A percentile compares a stretch with the other conserved stretches of the same genome.
These are phyloP conservation scores for Notothenia rossii DNA, from an alignment of 2,113 vertebrate genomes.

Conservation along the genomic window DNA sequence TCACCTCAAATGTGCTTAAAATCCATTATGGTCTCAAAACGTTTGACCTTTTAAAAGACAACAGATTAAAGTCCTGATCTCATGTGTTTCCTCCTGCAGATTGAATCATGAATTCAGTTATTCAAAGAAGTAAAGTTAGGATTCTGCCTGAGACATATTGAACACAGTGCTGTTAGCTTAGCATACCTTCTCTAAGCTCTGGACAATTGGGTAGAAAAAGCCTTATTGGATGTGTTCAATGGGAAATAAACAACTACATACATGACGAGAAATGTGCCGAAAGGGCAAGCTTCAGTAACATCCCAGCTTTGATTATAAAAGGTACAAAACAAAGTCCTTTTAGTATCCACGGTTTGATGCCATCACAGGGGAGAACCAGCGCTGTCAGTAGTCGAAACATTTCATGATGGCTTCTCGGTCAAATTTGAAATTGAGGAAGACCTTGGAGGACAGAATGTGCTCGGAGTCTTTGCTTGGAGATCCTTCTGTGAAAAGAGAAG, in stretches of 20 bases:
- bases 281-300: constrained; percentile 40
- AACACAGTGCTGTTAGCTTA: not conserved
- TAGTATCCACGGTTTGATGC: constrained; percentile 71
- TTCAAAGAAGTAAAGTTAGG: not conserved
- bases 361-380: constrained; percentile 25
- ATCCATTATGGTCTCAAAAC: constrained; percentile 9
- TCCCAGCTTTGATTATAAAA: not conserved
- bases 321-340: constrained; percentile 8
- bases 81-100: not conserved
- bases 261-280: constrained; percentile 13
- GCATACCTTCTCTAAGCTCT: not conserved
- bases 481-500: constrained; percentile 69
- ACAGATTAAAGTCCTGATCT: not conserved
- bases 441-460: constrained; percentile 87
- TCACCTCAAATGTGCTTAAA: constrained; percentile 22
- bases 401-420: constrained; percentile 96
- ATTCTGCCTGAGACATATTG: not conserved
- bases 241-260: not conserved
- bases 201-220: not conserved
- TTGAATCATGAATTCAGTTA: not conserved
- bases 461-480: constrained; percentile 80
- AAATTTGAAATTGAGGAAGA: constrained; percentile 96
- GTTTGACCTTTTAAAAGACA: not conserved
- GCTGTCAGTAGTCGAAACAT: constrained; percentile 90
- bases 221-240: not conserved